Evolutionary conservation across 2,888 invertebrate species (phyloP).

Genomic region (Caenorhabditis macrosperma): DNA sequence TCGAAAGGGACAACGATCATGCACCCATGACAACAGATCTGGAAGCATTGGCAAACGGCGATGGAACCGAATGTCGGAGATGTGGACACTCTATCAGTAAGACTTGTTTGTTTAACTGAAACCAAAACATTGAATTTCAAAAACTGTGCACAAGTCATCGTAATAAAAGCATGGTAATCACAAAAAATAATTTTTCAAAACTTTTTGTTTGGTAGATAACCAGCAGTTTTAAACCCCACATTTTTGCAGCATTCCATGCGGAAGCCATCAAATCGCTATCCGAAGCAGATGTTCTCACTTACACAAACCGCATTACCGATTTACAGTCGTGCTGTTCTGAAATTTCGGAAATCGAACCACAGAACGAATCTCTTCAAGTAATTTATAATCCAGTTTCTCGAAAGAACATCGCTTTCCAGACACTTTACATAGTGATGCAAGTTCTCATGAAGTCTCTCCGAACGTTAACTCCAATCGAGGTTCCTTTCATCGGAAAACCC

Average conservation of each 20-base stretch:
- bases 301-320: constrained; percentile 30
- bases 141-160: too few species aligned
- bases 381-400: background rate
- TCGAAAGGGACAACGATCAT: constrained; percentile 40
- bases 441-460: constrained; percentile 48
- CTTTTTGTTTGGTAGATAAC: too few species aligned
- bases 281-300: constrained; percentile 33
- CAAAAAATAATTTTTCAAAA: too few species aligned
- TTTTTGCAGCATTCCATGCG: constrained; percentile 37
- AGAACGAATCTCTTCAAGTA: constrained; percentile 44
- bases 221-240: too few species aligned
- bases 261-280: constrained; percentile 18
- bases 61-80: constrained; percentile 27
- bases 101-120: background rate
- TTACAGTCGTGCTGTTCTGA: constrained; percentile 24
- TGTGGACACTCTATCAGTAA: constrained; percentile 52
- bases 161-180: too few species aligned
- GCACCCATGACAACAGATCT: constrained; percentile 48
- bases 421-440: constrained; percentile 50
- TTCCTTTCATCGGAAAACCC: constrained; percentile 54
- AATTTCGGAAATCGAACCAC: constrained; percentile 25
- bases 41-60: constrained; percentile 18
- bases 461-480: constrained; percentile 22
- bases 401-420: constrained; percentile 24
- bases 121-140: too few species aligned